Base-by-base conservation (phyloP, 2,113 vertebrate species). In the Dascyllus trimaculatus region DNA sequence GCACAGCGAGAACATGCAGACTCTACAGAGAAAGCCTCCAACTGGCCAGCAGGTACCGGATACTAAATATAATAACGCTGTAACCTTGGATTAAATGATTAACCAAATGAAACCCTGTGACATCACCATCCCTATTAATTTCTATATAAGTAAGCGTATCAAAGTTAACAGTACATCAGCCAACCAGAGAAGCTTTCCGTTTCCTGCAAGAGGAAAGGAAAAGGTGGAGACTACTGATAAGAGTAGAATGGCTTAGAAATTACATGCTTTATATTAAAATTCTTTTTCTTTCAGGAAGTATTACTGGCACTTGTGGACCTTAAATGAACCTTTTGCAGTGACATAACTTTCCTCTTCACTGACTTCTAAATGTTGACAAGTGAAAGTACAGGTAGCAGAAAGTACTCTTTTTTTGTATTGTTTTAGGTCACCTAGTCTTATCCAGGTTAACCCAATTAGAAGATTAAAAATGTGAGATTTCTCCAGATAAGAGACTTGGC, bases 191-290 rank as follows among this genome's bases (percentile, higher is more conserved):
- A 63, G 73, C 57, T 69, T 77, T 78, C 7, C 4, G 1, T 66
- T 81, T 74, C 75, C 56, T 76, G 81, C 29, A 69, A 60, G 76
- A 58, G 62, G 43, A 66, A 68, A 69, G 54, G 43, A 35, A 75
- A 87, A 85, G 86, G 88, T 90, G 86, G 73, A 40, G 76, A 72
- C 63, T 35, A n/a, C 54, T 83, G 89, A 88, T 88, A 90, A 90
- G 26, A 56, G 78, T 19, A 72, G 53, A 85, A 80, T 77, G 71
- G 82, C 70, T 82, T 74, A 52, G 53, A 82, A 88, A 88, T 87
- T 22, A 88, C 70, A 85, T 75, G 78, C 75, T 85, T 86, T 74
- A 69, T 84, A 74, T 57, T 78, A 72, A 80, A 81, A 79, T 82
- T 71, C 71, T 49, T 84, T 71, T 65, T 45, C 66, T 83, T 71